Conservation (phyloP, 2,888 invertebrate species). For the Chrysolina haemoptera region DNA sequence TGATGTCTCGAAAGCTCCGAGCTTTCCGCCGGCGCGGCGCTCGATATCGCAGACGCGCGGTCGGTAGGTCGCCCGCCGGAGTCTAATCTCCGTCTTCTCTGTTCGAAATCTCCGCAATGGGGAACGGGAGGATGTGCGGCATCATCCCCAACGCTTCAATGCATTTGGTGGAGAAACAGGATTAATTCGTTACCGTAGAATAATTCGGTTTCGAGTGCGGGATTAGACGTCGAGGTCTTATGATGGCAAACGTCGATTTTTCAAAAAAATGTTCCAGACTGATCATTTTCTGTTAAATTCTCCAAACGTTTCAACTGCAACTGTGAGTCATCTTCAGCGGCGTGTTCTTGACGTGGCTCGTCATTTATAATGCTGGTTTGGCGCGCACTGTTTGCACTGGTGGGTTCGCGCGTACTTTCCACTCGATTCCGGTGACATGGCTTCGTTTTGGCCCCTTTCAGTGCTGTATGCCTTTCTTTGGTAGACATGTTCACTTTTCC, state of each 20-base stretch:
- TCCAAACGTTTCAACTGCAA: too few species aligned
- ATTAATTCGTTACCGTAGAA: slow-evolving; percentile 17
- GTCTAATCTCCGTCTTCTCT: slow-evolving; percentile 13
- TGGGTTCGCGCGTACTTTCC: too few species aligned
- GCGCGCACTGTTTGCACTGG: too few species aligned
- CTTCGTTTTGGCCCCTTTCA: too few species aligned
- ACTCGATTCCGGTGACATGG: too few species aligned
- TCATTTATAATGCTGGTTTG: too few species aligned
- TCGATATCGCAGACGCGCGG: slow-evolving; percentile 7
- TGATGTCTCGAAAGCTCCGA: not conserved
- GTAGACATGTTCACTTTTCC: too few species aligned
- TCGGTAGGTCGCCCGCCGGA: slow-evolving; percentile 5
- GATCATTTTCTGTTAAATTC: too few species aligned
- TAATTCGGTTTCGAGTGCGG: not conserved
- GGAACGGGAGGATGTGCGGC: slow-evolving; percentile 5
- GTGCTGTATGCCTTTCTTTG: too few species aligned
- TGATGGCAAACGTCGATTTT: not conserved
- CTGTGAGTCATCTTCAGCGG: too few species aligned
- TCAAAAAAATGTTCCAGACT: too few species aligned
- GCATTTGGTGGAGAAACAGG: not conserved
- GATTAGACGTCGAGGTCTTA: slow-evolving; percentile 1
- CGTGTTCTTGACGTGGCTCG: too few species aligned
- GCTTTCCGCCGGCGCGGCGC: not conserved
- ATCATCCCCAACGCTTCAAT: slow-evolving; percentile 2
- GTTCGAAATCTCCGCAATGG: slow-evolving; percentile 9